A percentile compares a stretch with the other conserved stretches of the same genome.
phyloP scores from a whole-genome alignment of 2,113 vertebrate species.

The Mionectes macconnelli region DNA sequence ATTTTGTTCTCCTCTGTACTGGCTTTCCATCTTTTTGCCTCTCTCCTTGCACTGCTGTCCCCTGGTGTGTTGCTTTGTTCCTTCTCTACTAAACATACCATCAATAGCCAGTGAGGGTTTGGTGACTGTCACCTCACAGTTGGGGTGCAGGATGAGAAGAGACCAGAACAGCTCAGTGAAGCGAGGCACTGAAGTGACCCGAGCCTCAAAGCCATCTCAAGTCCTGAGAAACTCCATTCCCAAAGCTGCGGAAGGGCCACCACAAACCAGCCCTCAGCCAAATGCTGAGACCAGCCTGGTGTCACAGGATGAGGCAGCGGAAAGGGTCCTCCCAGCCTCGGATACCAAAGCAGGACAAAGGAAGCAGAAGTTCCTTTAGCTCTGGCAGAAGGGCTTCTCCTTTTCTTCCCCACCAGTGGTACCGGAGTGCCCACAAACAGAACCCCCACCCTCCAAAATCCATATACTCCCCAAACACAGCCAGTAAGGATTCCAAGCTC shows the following conservation, averaged over 20 bases:
- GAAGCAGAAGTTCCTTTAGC: neutral
- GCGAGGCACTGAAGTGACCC: neutral
- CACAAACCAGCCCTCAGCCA: rapidly evolving
- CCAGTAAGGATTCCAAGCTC: neutral
- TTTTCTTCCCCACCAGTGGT: neutral
- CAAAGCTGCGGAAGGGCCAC: neutral
- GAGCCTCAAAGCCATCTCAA: neutral
- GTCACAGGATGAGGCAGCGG: rapidly evolving
- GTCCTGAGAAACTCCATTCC: neutral
- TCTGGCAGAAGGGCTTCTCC: neutral
- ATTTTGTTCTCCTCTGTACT: neutral
- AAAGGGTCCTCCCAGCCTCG: neutral
- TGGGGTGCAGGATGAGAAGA: neutral
- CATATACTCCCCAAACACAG: neutral
- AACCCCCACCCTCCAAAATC: neutral
- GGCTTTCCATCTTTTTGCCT: neutral
- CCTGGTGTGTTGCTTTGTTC: neutral
- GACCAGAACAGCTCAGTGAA: neutral
- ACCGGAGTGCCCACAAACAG: neutral
- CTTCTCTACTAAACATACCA: neutral
- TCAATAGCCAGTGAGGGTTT: neutral
- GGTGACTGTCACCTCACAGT: neutral
- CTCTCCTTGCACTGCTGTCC: neutral
- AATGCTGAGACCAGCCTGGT: rapidly evolving
- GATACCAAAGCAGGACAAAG: neutral